phyloP scores from a whole-genome alignment of 2,113 vertebrate species.

The Pithys albifrons region DNA sequence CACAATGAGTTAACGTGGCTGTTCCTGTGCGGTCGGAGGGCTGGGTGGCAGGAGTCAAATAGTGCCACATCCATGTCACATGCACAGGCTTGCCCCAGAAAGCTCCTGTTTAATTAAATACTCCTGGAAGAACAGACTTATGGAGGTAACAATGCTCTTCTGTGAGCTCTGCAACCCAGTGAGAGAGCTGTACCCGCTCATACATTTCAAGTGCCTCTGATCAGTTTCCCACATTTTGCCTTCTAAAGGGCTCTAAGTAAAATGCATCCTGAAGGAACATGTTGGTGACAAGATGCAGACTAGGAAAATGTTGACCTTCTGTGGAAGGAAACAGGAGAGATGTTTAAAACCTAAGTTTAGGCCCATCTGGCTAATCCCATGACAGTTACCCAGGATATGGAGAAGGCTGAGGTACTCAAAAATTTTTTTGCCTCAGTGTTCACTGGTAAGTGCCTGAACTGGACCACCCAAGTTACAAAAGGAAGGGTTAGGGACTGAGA shows the following conservation, averaged over 20 bases:
- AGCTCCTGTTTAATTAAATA: neutral
- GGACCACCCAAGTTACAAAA: neutral
- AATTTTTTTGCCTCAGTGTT: neutral
- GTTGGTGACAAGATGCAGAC: neutral
- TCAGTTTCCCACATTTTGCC: neutral
- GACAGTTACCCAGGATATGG: neutral
- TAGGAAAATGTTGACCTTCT: neutral
- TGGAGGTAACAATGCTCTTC: neutral
- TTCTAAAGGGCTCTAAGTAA: neutral
- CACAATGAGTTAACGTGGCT: neutral
- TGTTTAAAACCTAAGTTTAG: too few relatives aligned
- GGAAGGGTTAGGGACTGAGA: neutral
- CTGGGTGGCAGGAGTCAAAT: neutral
- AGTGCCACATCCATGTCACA: too few relatives aligned
- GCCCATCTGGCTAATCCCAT: too few relatives aligned
- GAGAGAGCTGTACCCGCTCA: neutral
- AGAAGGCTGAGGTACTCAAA: neutral
- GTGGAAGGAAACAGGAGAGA: neutral
- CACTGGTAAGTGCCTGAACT: neutral
- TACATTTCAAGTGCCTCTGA: neutral
- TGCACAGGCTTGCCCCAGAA: neutral
- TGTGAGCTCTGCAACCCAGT: rapidly evolving
- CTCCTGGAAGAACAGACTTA: neutral
- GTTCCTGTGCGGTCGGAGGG: neutral
- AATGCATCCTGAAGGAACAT: neutral